phyloP scores from a whole-genome alignment of 2,888 invertebrate genomes.

The Corbicula japonica region DNA sequence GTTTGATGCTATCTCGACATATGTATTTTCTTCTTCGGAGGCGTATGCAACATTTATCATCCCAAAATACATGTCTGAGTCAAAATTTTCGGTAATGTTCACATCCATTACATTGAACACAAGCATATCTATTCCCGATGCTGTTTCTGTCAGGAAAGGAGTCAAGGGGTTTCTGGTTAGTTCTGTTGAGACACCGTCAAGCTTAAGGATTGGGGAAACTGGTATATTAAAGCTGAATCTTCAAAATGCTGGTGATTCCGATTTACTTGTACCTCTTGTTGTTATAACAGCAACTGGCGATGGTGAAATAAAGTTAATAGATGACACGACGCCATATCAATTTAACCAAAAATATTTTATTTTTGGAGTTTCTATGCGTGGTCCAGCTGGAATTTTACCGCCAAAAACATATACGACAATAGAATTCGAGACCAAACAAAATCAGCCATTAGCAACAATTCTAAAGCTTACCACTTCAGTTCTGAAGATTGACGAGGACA shows the following conservation, averaged over 20 bases:
- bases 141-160: constrained; percentile 10
- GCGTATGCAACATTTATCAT: constrained; percentile 50
- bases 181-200: constrained; percentile 15
- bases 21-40: constrained; percentile 42
- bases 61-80: background rate
- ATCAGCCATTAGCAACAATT: background rate
- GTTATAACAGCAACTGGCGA: constrained; percentile 19
- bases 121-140: background rate
- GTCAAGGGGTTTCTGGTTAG: constrained; percentile 24
- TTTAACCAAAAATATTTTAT: constrained; percentile 27
- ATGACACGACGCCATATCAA: background rate
- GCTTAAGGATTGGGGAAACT: constrained; percentile 31
- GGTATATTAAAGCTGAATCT: constrained; percentile 28
- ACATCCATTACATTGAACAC: constrained; percentile 1
- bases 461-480: constrained; percentile 8
- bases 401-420: constrained; percentile 22
- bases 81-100: constrained; percentile 5
- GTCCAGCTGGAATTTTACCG: constrained; percentile 41
- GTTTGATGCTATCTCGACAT: background rate
- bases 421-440: constrained; percentile 37
- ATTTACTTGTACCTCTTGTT: constrained; percentile 34
- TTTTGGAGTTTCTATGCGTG: constrained; percentile 17
- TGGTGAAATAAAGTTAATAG: constrained; percentile 27
- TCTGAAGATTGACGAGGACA: constrained; percentile 16
- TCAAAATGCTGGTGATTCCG: constrained; percentile 47